Conservation (phyloP, 1,140 invertebrate species). For the Micrasema minimum region DNA sequence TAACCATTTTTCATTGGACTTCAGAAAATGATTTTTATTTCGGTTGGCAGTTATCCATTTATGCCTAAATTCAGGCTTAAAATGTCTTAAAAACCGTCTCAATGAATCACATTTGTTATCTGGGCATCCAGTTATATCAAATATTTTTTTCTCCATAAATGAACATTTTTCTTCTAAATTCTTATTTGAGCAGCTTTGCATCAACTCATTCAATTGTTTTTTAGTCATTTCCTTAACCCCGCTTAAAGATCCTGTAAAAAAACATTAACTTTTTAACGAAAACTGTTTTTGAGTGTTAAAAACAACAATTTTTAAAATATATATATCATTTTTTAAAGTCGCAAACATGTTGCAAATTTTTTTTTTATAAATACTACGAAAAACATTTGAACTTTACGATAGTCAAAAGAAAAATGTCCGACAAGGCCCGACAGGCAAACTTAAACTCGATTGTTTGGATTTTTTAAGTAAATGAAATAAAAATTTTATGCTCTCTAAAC, state of each 20-base stretch:
- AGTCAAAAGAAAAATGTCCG: no score
- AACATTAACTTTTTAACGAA: constrained; percentile 1
- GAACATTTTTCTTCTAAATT: not conserved
- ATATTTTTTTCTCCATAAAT: constrained; percentile 2
- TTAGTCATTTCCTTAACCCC: no score
- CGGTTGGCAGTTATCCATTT: not conserved
- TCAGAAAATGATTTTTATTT: not conserved
- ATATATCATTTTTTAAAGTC: not conserved
- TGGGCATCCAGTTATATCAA: not conserved
- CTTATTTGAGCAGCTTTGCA: not conserved
- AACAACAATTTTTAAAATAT: not conserved
- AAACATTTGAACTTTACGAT: no score
- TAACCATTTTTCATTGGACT: not conserved
- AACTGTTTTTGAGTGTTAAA: not conserved
- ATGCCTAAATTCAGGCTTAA: not conserved
- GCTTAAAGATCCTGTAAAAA: not conserved
- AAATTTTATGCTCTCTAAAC: no score
- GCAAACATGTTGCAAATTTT: not conserved
- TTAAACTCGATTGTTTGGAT: no score
- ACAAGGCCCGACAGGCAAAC: no score
- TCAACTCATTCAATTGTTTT: not conserved
- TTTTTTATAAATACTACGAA: no score
- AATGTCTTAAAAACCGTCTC: not conserved
- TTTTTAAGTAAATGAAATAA: no score
- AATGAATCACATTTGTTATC: not conserved